A percentile compares a stretch with the other conserved stretches of the same genome.
phyloP scores from a whole-genome alignment of 2,113 vertebrate genomes.

The Pachyramphus minor region DNA sequence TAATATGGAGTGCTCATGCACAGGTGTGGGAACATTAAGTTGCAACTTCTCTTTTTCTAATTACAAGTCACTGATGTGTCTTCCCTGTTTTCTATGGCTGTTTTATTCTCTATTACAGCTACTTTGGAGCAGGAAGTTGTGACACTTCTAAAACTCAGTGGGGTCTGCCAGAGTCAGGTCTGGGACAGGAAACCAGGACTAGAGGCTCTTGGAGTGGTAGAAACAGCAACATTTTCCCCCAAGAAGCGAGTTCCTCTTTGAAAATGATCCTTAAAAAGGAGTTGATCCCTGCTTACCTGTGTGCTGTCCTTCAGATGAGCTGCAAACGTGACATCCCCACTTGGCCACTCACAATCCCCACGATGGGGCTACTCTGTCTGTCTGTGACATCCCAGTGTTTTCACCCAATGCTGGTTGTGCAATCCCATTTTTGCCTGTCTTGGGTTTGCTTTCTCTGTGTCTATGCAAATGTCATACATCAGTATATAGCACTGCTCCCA shows the following conservation, averaged over 20 bases:
- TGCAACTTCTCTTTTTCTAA: neutral
- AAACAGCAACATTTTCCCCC: neutral
- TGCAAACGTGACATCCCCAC: rapidly evolving
- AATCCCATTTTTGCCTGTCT: neutral
- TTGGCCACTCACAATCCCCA: neutral
- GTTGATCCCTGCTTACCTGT: neutral
- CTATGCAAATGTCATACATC: neutral
- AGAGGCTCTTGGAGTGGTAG: neutral
- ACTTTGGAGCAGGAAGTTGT: neutral
- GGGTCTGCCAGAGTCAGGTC: neutral
- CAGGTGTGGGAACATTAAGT: neutral
- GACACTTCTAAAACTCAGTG: neutral
- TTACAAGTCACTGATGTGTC: neutral
- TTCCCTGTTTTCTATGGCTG: neutral
- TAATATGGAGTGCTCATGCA: neutral
- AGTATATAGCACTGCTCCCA: neutral
- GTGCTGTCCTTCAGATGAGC: neutral
- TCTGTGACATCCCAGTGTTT: neutral
- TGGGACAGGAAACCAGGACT: neutral
- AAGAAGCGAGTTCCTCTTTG: neutral
- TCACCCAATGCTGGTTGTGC: neutral
- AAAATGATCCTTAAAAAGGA: neutral
- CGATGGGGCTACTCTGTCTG: rapidly evolving
- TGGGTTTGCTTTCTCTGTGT: neutral
- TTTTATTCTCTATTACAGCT: neutral